Evolutionary conservation across 2,113 vertebrate species (phyloP).

Genomic region (Atractosteus spatula): DNA sequence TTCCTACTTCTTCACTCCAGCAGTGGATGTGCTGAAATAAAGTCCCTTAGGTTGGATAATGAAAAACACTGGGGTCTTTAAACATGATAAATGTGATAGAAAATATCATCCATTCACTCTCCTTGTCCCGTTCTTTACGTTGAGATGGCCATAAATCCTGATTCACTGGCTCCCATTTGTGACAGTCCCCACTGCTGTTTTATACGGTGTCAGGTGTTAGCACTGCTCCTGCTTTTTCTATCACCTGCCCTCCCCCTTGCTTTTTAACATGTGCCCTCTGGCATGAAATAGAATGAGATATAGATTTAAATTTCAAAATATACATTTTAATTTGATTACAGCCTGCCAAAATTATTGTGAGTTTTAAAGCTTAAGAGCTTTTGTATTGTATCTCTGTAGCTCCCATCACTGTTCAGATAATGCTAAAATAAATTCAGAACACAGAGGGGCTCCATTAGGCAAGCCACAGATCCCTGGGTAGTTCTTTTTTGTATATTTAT

Average conservation of each 20-base stretch:
- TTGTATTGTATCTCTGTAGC: background rate
- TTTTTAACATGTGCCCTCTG: slow-evolving; percentile 44
- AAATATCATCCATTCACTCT: slow-evolving; percentile 46
- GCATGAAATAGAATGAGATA: too few relatives aligned
- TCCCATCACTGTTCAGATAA: background rate
- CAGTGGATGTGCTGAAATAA: too few relatives aligned
- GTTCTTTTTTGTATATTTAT: background rate
- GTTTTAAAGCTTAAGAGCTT: background rate
- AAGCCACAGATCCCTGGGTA: background rate
- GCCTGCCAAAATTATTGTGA: slow-evolving; percentile 31
- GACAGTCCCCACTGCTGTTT: slow-evolving; percentile 48
- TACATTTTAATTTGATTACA: slow-evolving; percentile 62
- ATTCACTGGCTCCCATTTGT: slow-evolving; percentile 18
- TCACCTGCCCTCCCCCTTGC: slow-evolving; percentile 36
- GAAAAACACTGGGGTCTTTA: slow-evolving; percentile 27
- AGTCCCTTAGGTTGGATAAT: too few relatives aligned
- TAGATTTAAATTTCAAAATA: slow-evolving; percentile 11
- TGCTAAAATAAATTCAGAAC: background rate
- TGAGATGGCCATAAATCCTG: slow-evolving; percentile 53
- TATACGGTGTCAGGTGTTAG: slow-evolving; percentile 29
- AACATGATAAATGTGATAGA: slow-evolving; percentile 42
- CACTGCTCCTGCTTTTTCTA: slow-evolving; percentile 40
- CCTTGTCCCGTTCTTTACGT: slow-evolving; percentile 37
- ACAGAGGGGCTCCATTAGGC: too few relatives aligned
- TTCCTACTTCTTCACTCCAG: too few relatives aligned